These are phyloP conservation scores for Empidonax alnorum DNA, from an alignment of 2,113 vertebrate genomes.

Conservation along the genomic window DNA sequence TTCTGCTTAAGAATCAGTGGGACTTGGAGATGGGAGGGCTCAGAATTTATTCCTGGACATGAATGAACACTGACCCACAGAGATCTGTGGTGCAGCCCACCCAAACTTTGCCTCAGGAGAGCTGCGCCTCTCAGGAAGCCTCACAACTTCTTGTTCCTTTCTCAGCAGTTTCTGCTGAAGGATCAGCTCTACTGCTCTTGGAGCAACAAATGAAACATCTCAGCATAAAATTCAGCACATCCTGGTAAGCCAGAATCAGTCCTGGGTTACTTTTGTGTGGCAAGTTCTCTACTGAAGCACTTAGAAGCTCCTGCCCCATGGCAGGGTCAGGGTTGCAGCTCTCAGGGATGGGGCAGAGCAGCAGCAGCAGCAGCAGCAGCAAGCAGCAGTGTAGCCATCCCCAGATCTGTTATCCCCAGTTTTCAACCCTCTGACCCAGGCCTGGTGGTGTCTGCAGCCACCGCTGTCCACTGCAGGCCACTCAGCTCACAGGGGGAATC, in stretches of 20 bases:
- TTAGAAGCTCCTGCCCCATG: background rate
- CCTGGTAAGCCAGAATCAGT: background rate
- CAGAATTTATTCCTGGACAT: background rate
- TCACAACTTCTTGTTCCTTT: background rate
- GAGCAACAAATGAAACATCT: background rate
- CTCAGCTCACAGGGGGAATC: background rate
- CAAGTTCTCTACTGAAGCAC: background rate
- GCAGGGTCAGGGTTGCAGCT: background rate
- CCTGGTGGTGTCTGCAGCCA: background rate
- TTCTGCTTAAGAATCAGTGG: background rate
- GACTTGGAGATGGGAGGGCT: background rate
- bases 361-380: background rate
- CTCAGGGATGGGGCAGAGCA: background rate
- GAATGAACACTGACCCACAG: accelerated
- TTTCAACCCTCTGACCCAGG: accelerated
- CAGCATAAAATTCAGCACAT: background rate
- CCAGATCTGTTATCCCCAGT: background rate
- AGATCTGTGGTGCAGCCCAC: background rate
- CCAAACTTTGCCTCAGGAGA: accelerated
- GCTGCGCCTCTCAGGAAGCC: background rate
- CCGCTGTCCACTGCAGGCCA: background rate
- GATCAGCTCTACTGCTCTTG: background rate
- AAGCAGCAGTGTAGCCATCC: background rate
- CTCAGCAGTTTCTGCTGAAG: background rate
- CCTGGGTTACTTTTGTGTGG: background rate